Evolutionary conservation across 2,888 invertebrate species (phyloP), one percentile per base, ranked within the genome.

Genomic region (Campoplex nolae): DNA sequence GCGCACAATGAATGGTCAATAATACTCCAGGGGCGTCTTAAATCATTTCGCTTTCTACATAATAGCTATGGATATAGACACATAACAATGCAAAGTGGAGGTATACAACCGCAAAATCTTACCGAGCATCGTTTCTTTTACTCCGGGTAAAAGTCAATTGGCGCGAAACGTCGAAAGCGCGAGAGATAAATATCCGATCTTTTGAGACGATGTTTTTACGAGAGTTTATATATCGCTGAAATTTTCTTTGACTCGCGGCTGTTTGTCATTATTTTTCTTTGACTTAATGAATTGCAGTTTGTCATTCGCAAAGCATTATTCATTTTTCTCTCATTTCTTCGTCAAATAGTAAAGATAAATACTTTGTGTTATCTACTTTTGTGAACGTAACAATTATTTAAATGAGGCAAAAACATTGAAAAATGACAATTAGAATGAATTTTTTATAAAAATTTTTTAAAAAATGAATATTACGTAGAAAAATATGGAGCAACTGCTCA

Each of bases 101-200:
- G 54, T 28, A 68, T 23, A n/a, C n/a, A 77, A 35, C 54, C 51
- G 45, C 75, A 45, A 62, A 38, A 75, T 42, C 56, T 58, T 62
- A 56, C 38, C 42, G 74, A 67, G 71, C 51, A 77, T 35, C 58
- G 48, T 45, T 70, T 62, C 32, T 71, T n/a, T 62, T 65, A 51
- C 65, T 71, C 62, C 38, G 71, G 42, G 62, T 77, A 62, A 65
- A 62, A 70, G 76, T 70, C 77, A 83, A 77, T 77, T 83, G 76
- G 71, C 76, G 76, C 62, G 35, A 83, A 77, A 51, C 77, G 76
- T 42, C 71, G n/a, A 71, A 76, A 67, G 32, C 62, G 62, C 28
- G 62, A 62, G 58, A 76, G 68, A 77, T 54, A 74, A 71, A 38
- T 38, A 38, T 58, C 32, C 79, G 62, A 77, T 71, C 70, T 77